Evolutionary conservation across 2,113 vertebrate genomes (phyloP).

Genomic region (Numenius arquata): DNA sequence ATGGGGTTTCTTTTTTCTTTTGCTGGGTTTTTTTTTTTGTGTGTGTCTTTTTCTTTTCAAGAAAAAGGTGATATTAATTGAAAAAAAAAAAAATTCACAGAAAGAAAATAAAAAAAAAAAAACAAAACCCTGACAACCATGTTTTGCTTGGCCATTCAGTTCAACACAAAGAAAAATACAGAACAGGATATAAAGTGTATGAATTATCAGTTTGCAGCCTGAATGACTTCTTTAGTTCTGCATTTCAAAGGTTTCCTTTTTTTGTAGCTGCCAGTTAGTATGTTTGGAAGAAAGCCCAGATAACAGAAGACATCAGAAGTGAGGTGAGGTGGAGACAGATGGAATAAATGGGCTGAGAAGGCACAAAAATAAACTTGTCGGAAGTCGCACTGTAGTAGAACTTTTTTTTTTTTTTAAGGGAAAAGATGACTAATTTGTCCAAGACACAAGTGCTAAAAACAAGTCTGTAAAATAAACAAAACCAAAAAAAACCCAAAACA

Average conservation of each 20-base stretch:
- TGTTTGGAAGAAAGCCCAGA: conserved; percentile 64
- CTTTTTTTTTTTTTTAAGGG: conserved; percentile 2
- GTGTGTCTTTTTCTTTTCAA: background rate
- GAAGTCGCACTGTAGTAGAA: conserved; percentile 18
- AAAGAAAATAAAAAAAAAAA: conserved; percentile 5
- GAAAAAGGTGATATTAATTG: background rate
- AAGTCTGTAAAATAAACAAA: background rate
- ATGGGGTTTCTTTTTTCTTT: background rate
- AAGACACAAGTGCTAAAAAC: background rate
- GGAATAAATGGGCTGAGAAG: conserved; percentile 51
- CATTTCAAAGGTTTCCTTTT: conserved; percentile 57
- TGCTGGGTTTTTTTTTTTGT: background rate
- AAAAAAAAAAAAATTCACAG: background rate
- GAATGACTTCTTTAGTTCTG: conserved; percentile 44
- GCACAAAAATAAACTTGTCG: conserved; percentile 46
- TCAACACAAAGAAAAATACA: conserved; percentile 22
- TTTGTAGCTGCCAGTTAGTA: conserved; percentile 46
- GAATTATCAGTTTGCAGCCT: conserved; percentile 45
- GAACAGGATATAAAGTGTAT: conserved; percentile 41
- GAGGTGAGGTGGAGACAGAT: conserved; percentile 56
- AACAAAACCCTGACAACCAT: background rate
- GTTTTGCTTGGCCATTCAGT: conserved; percentile 27
- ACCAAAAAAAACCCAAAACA: background rate
- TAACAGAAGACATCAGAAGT: conserved; percentile 57
- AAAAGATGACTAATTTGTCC: conserved; percentile 36